Base-by-base conservation (phyloP, 2,888 invertebrate genomes). In the Tillus elongatus region DNA sequence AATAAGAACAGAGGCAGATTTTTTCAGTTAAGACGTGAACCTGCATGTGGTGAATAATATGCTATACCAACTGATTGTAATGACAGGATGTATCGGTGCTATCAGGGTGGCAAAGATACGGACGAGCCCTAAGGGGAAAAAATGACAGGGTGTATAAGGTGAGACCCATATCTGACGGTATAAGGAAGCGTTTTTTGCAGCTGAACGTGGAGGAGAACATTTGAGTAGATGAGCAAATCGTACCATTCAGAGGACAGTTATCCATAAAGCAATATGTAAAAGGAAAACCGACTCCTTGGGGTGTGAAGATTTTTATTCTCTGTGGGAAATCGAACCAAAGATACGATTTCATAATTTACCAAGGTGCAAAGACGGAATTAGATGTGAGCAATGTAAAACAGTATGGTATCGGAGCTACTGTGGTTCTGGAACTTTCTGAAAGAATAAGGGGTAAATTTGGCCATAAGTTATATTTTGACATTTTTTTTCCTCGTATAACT, bases 341-440 rank as follows among this genome's bases (percentile, higher is more conserved):
- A 3, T 52, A 51, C 34, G 50, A 52, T 38, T 52, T 52, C 37
- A 27, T 54, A 29, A 32, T 47, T 10, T 53, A 56, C 33, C 52
- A 52, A 39, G 45, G 49, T 13, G 40, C 32, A 39, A 33, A 34
- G 13, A 39, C 36, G 14, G 27, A 40, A 12, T 41, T 40, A 16
- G 32, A 28, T 15, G 15, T 4, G 10, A 15, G 13, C 27, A 35
- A 35, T 32, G n/a, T 15, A 14, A 30, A 41, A 14, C 16, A 30
- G 11, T 26, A 6, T 31, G 40, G 40, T 13, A 15, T 35, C 15
- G 46, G 43, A 3, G 32, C 40, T 14, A 30, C 35, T 29, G 42
- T 44, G 30, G 37, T 47, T n/a, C n/a, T n/a, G n/a, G n/a, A n/a
- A n/a, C n/a, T n/a, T n/a, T n/a, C n/a, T n/a, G n/a, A n/a, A n/a